Evolutionary conservation across 2,797 vertebrate species (phyloP).

Genomic region (Momotus momota): DNA sequence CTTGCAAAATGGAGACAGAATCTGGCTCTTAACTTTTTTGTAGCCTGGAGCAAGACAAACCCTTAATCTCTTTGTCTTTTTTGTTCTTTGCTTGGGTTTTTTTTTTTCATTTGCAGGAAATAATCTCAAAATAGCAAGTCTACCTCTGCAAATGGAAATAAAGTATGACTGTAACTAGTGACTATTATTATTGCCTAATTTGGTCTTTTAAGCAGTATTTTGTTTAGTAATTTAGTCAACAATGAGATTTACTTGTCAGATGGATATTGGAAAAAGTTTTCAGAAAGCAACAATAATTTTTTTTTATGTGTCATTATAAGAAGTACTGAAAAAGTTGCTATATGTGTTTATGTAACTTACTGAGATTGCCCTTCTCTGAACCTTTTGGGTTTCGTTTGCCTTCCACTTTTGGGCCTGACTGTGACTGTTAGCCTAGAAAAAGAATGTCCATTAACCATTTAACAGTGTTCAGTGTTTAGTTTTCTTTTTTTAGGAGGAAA

Average conservation of each 20-base stretch:
- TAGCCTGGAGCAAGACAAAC: background rate
- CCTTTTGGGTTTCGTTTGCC: background rate
- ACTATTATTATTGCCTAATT: background rate
- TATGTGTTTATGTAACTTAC: background rate
- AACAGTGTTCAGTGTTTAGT: background rate
- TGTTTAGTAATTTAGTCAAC: background rate
- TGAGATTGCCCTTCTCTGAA: background rate
- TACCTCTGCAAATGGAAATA: background rate
- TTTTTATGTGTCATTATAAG: background rate
- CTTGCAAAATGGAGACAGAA: background rate
- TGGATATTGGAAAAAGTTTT: background rate
- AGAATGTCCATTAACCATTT: accelerated
- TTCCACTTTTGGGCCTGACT: background rate
- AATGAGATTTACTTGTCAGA: background rate
- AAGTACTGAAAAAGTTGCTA: background rate
- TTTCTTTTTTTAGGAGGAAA: background rate
- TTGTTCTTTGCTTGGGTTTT: background rate
- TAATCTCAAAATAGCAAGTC: background rate
- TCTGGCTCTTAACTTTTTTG: background rate
- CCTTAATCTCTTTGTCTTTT: background rate
- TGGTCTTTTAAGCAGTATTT: background rate
- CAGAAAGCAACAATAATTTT: background rate
- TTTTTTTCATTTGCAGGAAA: background rate
- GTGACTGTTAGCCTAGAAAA: background rate
- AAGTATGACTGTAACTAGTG: background rate